Percentiles rank a stretch among this genome's conserved stretches.
Conservation (phyloP, 2,113 vertebrate species). For the Neogobius melanostomus region DNA sequence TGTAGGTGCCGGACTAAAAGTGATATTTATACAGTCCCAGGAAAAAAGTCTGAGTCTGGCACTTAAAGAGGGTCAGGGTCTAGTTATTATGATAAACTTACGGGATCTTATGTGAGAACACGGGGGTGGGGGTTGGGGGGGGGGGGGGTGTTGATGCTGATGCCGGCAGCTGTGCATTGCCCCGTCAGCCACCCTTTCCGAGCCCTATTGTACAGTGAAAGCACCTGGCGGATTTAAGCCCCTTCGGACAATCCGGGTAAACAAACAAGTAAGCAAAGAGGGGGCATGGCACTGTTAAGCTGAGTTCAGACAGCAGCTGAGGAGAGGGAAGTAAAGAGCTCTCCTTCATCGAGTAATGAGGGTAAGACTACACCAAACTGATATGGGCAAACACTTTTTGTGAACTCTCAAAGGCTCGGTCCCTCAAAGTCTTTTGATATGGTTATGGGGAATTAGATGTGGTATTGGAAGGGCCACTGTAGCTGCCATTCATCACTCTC, state of each 20-base stretch:
- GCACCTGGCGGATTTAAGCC: slow-evolving; percentile 52
- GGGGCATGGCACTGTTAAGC: slow-evolving; percentile 54
- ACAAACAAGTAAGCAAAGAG: slow-evolving; percentile 64
- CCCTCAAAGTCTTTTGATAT: no score
- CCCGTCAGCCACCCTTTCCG: background rate
- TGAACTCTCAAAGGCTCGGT: no score
- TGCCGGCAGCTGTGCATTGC: slow-evolving; percentile 37
- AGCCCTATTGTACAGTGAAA: slow-evolving; percentile 49
- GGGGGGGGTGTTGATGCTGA: background rate
- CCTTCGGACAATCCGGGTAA: slow-evolving; percentile 54
- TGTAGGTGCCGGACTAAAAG: slow-evolving; percentile 19
- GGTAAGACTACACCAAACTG: no score
- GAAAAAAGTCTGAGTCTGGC: slow-evolving; percentile 24
- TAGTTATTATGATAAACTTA: slow-evolving; percentile 37
- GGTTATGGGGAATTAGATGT: no score
- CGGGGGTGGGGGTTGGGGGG: no score
- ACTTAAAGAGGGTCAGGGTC: slow-evolving; percentile 43
- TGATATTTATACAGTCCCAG: slow-evolving; percentile 28
- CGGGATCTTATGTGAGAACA: slow-evolving; percentile 12
- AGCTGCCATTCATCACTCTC: no score
- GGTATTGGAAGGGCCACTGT: no score
- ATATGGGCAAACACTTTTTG: no score
- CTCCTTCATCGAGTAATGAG: background rate
- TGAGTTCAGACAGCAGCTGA: slow-evolving; percentile 20
- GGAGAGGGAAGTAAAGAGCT: background rate